Percentiles rank a stretch among this genome's conserved stretches.
Evolutionary conservation across 1,140 invertebrate species (phyloP).

Genomic region (Drosophila chauvacae): DNA sequence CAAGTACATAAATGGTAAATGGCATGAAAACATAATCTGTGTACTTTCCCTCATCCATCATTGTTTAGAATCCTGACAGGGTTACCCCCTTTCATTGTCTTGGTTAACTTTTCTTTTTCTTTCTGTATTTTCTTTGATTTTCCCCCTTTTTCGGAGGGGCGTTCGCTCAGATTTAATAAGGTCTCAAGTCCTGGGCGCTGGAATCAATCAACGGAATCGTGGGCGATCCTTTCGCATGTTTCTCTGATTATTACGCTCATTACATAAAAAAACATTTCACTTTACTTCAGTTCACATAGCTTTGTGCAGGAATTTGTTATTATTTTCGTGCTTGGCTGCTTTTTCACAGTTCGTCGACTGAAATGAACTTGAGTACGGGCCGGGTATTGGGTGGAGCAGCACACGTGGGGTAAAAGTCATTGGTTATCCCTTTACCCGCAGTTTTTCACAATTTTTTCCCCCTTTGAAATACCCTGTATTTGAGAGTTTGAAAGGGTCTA

Average conservation of each 20-base stretch:
- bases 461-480: conserved; percentile 29
- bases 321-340: conserved; percentile 77
- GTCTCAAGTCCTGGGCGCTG: conserved; percentile 9
- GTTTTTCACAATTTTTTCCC: conserved; percentile 4
- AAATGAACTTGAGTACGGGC: conserved; percentile 30
- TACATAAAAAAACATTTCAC: conserved; percentile 74
- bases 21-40: conserved; percentile 24
- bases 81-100: conserved; percentile 19
- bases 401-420: conserved; percentile 63
- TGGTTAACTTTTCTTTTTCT: conserved; percentile 11
- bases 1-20: conserved; percentile 15
- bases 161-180: conserved; percentile 36
- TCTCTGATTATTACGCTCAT: conserved; percentile 80
- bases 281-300: conserved; percentile 48
- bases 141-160: neutral
- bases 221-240: conserved; percentile 64
- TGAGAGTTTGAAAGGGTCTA: neutral
- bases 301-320: conserved; percentile 67
- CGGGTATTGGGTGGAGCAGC: neutral
- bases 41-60: conserved; percentile 34
- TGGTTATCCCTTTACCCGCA: conserved; percentile 68
- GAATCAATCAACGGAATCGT: conserved; percentile 43
- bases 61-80: conserved; percentile 9
- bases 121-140: conserved; percentile 27
- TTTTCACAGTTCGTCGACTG: conserved; percentile 70